These are phyloP conservation scores for Brachionus koreanus DNA, from an alignment of 1,140 invertebrate species.

Conservation along the genomic window DNA sequence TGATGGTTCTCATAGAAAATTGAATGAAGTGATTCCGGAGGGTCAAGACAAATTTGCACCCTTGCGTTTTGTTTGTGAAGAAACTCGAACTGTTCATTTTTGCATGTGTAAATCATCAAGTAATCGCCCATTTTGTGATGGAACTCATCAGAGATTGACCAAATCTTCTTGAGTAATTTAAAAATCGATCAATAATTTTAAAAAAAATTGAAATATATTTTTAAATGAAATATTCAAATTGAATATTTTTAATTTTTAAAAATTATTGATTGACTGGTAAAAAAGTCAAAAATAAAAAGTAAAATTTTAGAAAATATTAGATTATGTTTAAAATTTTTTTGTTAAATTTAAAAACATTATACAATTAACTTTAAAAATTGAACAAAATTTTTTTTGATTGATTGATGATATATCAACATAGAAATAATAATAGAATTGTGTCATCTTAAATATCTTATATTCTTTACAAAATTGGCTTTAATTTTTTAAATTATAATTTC, in stretches of 20 bases:
- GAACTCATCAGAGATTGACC: conserved; percentile 70
- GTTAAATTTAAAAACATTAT: background rate
- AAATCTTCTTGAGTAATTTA: background rate
- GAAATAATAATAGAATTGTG: no score
- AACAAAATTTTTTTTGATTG: no score
- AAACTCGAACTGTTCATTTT: conserved; percentile 90
- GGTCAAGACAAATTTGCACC: conserved; percentile 62
- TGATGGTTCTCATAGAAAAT: conserved; percentile 79
- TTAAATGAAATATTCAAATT: background rate
- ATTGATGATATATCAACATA: no score
- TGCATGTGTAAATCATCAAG: conserved; percentile 96
- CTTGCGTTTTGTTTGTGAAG: conserved; percentile 73
- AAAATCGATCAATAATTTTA: background rate
- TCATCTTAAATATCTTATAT: no score
- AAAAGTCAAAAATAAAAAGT: background rate
- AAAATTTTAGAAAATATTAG: background rate
- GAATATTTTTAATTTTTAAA: background rate
- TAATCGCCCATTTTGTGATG: conserved; percentile 94
- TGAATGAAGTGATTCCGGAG: conserved; percentile 55
- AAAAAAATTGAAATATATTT: background rate
- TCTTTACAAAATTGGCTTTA: no score
- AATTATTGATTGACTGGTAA: background rate
- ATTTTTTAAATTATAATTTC: no score
- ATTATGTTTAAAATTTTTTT: no score
- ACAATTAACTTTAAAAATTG: background rate